Conservation (phyloP, 2,113 vertebrate genomes). For the Callaeas wilsoni region DNA sequence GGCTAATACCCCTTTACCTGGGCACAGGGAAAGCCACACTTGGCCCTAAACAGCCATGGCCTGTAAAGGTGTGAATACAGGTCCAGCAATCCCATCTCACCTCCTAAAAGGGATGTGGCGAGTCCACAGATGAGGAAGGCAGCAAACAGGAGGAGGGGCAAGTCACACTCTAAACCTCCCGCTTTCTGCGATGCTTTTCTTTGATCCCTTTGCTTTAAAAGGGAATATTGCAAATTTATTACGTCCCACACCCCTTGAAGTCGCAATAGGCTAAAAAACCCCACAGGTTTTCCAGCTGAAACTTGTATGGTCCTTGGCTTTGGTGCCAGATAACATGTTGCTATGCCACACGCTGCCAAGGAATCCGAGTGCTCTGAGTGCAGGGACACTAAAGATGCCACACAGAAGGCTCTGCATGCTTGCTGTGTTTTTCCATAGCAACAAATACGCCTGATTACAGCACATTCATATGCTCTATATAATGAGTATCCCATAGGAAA, state of each 20-base stretch:
- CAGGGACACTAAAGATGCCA: slow-evolving; percentile 36
- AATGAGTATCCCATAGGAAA: slow-evolving; percentile 67
- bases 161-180: background rate
- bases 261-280: background rate
- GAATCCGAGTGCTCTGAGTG: background rate
- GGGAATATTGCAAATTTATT: background rate
- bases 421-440: slow-evolving; percentile 66
- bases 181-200: background rate
- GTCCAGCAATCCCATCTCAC: background rate
- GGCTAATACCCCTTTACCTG: background rate
- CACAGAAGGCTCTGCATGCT: slow-evolving; percentile 47
- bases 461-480: slow-evolving; percentile 61
- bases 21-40: too few relatives aligned
- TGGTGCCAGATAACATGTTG: slow-evolving; percentile 16
- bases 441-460: slow-evolving; percentile 70
- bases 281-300: background rate
- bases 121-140: background rate
- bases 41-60: background rate
- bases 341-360: background rate
- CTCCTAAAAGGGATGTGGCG: background rate
- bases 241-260: background rate
- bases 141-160: background rate
- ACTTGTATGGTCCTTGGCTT: background rate
- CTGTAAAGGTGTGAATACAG: background rate
- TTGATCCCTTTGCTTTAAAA: background rate